A percentile compares a stretch with the other conserved stretches of the same genome.
phyloP scores from a whole-genome alignment of 2,888 invertebrate species.

The Amiota communis region DNA sequence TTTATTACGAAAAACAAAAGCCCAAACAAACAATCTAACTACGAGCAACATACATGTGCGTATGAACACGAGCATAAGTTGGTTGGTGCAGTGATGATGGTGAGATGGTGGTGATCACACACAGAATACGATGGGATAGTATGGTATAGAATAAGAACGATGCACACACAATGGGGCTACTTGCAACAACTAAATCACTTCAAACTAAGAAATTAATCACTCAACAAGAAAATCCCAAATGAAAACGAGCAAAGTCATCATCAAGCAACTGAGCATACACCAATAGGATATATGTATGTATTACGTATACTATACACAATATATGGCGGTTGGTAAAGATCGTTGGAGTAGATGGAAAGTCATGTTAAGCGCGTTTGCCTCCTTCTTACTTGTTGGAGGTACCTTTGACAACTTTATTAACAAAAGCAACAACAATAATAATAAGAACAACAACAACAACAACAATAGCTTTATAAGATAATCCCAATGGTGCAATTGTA shows the following conservation, averaged over 20 bases:
- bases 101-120: conserved; percentile 34
- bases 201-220: conserved; percentile 63
- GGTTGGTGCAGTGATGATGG: conserved; percentile 20
- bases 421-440: conserved; percentile 53
- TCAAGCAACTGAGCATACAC: conserved; percentile 14
- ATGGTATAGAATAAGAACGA: conserved; percentile 4
- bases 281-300: no score
- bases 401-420: conserved; percentile 65
- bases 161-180: neutral
- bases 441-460: conserved; percentile 33
- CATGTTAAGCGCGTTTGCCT: neutral
- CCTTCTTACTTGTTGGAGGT: conserved; percentile 30
- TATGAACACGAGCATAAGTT: neutral
- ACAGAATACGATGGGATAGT: neutral
- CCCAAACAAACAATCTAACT: neutral
- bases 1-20: conserved; percentile 27
- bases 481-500: conserved; percentile 63
- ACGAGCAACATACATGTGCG: neutral
- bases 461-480: conserved; percentile 45
- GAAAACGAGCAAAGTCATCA: conserved; percentile 55
- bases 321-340: no score
- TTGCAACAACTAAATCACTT: conserved; percentile 56
- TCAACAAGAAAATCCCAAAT: conserved; percentile 56
- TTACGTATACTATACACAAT: no score
- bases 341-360: neutral